Evolutionary conservation across 2,113 vertebrate species (phyloP).

Genomic region (Euleptes europaea): DNA sequence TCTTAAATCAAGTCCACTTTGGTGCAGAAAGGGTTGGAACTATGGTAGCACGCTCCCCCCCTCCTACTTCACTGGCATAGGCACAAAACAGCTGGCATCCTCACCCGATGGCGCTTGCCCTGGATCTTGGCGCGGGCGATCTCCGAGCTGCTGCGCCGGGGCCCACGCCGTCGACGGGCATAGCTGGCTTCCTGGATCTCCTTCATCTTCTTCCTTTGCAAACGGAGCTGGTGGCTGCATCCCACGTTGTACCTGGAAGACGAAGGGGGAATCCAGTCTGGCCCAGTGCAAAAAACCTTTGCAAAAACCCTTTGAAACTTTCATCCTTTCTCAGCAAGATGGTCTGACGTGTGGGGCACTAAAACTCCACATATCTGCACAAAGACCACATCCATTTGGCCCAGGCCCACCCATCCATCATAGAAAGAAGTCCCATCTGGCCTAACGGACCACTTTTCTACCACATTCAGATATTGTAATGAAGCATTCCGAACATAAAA

Average conservation of each 20-base stretch:
- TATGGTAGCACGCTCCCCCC: no score
- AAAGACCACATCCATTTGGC: background rate
- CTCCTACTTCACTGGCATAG: no score
- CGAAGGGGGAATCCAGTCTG: slow-evolving; percentile 20
- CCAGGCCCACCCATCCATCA: background rate
- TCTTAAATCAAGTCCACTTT: no score
- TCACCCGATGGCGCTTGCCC: slow-evolving; percentile 87
- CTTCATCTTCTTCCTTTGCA: slow-evolving; percentile 85
- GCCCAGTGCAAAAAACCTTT: background rate
- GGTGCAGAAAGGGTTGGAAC: no score
- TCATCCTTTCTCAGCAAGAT: background rate
- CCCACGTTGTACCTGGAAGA: slow-evolving; percentile 92
- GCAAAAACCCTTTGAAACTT: background rate
- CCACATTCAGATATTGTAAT: background rate
- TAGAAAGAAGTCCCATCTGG: background rate
- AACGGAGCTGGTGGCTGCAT: slow-evolving; percentile 92
- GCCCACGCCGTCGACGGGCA: slow-evolving; percentile 77
- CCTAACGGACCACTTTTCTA: no score
- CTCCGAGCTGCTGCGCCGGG: slow-evolving; percentile 87
- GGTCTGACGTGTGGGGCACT: background rate
- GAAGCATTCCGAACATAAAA: background rate
- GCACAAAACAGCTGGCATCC: slow-evolving; percentile 15
- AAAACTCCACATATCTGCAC: background rate
- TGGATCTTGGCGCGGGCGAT: slow-evolving; percentile 85
- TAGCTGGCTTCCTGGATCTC: slow-evolving; percentile 78